Base-by-base conservation (phyloP, 2,113 vertebrate genomes). In the Muscicapa adusta region DNA sequence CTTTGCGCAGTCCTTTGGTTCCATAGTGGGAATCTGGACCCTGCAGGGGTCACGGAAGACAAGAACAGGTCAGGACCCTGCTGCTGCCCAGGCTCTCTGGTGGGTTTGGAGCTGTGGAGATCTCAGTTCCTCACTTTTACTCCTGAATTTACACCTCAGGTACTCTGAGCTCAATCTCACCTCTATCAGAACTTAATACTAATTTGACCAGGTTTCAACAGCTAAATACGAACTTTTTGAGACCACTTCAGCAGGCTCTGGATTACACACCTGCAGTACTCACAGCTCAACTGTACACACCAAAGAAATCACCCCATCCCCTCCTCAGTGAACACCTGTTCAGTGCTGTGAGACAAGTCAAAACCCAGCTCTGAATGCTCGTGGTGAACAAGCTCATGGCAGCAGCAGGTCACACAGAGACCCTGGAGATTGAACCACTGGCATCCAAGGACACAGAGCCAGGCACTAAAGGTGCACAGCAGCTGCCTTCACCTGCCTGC, bases 11-110 rank as follows among this genome's bases (percentile, higher is more conserved):
- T 88, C 99, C 99, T 97, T 99, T 99, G 85, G 99, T 99, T 96
- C 99, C 99, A 4, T 99, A 99, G 96, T 99, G 99, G 50, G 99
- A 99, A 97, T 99, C 99, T 11, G 99, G 99, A 92, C 99, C 99
- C 99, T 98, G 86, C 0, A 0, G 9, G 1, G 33, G 87, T 7
- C 34, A 76, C 6, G 5, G 65, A 24, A 87, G 67, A 80, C 10
- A 18, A 43, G 58, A 47, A 56, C 1, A 6, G n/a, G 12, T 92
- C 40, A 9, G 34, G 29, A 16, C 54, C 13, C 31, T 11, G 62
- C 70, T 67, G 65, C 85, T 51, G 79, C 83, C 42, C 60, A 3
- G 33, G 50, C 8, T 33, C 19, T 4, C 62, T 2, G 38, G 6
- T 20, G 14, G 36, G 18, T 26, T 12, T 34, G 65, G 36, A 61